Evolutionary conservation across 2,888 invertebrate species (phyloP).

Genomic region (Oxycera nigricornis): DNA sequence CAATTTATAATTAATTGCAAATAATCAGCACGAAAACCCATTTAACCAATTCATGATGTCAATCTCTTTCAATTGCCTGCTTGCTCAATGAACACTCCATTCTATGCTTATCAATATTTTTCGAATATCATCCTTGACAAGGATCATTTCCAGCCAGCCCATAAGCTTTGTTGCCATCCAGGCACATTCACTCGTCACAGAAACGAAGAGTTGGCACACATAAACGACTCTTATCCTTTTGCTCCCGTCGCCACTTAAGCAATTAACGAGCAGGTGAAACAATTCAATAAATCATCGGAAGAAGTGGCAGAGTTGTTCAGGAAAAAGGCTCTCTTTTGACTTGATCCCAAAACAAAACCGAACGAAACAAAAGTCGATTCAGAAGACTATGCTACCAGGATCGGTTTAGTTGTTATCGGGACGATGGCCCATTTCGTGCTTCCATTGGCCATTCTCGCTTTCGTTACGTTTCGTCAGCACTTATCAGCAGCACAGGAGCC

Average conservation of each 20-base stretch:
- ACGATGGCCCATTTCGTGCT: constrained; percentile 8
- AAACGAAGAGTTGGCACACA: not conserved
- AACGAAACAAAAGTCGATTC: constrained; percentile 18
- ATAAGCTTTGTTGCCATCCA: constrained; percentile 36
- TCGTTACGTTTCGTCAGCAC: not conserved
- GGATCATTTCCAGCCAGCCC: constrained; percentile 45
- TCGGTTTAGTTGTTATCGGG: not conserved
- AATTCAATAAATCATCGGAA: constrained; percentile 49
- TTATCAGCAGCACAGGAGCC: not conserved
- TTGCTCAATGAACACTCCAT: too few relatives aligned
- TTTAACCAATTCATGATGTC: too few relatives aligned
- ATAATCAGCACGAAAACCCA: too few relatives aligned
- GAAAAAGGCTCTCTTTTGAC: constrained; percentile 36
- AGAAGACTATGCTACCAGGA: not conserved
- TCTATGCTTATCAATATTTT: constrained; percentile 6
- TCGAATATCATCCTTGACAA: constrained; percentile 44
- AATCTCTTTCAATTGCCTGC: too few relatives aligned
- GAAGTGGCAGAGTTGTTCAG: constrained; percentile 37
- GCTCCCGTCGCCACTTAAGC: constrained; percentile 44
- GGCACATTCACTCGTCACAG: constrained; percentile 29
- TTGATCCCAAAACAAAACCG: constrained; percentile 23
- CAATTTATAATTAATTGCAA: too few relatives aligned
- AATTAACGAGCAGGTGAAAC: constrained; percentile 49
- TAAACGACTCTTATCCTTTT: constrained; percentile 37
- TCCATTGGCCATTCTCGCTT: not conserved